Conservation (phyloP, 2,797 vertebrate genomes). For the Huso huso region DNA sequence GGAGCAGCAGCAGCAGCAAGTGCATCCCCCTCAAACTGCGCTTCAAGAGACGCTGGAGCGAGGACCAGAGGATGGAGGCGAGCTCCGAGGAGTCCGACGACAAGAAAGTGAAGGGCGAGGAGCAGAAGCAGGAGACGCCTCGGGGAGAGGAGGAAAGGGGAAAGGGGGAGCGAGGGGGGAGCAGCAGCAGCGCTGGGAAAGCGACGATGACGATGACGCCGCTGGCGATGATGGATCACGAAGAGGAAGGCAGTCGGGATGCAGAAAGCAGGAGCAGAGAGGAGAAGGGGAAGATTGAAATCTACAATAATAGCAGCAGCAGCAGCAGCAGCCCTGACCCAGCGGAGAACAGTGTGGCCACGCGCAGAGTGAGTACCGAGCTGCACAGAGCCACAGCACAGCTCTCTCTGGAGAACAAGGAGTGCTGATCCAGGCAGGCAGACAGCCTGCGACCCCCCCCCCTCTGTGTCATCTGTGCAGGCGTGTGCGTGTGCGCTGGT, state of each 20-base stretch:
- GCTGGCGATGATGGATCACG: conserved; percentile 66
- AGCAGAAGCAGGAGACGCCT: conserved; percentile 45
- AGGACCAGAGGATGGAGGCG: conserved; percentile 81
- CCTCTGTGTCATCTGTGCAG: too few species aligned
- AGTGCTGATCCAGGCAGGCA: conserved; percentile 60
- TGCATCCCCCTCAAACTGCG: conserved; percentile 86
- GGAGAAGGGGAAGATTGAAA: too few species aligned
- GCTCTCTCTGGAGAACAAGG: conserved; percentile 82
- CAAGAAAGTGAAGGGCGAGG: conserved; percentile 72
- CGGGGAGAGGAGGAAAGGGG: conserved; percentile 53
- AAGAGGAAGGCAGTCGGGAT: conserved; percentile 63
- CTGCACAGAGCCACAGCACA: conserved; percentile 82
- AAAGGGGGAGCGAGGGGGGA: conserved; percentile 24
- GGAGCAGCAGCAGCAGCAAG: conserved; percentile 52
- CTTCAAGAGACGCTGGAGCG: conserved; percentile 89
- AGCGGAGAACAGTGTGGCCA: background rate
- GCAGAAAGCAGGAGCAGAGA: background rate
- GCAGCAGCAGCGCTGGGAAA: background rate
- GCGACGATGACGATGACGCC: too few species aligned
- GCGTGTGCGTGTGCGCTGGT: too few species aligned
- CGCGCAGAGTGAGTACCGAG: conserved; percentile 65
- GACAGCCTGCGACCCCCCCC: background rate
- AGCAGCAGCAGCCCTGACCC: too few species aligned
- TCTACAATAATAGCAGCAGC: too few species aligned
- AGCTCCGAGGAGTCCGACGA: conserved; percentile 67